Conservation (phyloP, 2,888 invertebrate species). For the Agonopterix heracliana region DNA sequence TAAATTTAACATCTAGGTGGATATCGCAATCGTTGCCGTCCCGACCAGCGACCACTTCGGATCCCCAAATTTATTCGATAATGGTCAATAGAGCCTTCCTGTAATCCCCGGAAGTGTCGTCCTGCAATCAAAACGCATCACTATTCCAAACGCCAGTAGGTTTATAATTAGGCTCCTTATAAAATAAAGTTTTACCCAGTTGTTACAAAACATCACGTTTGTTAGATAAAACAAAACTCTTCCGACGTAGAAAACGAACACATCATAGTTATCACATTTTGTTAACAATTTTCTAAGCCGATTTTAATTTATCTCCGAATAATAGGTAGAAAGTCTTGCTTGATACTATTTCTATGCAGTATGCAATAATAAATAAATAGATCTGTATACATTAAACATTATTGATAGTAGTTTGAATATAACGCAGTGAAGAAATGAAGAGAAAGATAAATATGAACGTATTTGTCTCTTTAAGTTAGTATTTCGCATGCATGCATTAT, state of each 20-base stretch:
- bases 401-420: not conserved
- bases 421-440: not conserved
- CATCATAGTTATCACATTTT: not conserved
- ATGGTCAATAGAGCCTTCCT: conserved; percentile 91
- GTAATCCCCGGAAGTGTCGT: conserved; percentile 95
- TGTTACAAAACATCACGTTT: not conserved
- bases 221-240: conserved; percentile 16
- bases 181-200: not conserved
- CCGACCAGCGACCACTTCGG: conserved; percentile 33
- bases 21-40: conserved; percentile 36
- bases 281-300: not conserved
- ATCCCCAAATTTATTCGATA: conserved; percentile 76
- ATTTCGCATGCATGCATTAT: conserved; percentile 4
- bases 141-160: conserved; percentile 42
- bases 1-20: conserved; percentile 50
- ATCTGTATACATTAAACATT: conserved; percentile 4
- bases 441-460: not conserved
- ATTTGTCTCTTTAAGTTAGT: not conserved
- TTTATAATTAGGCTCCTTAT: conserved; percentile 4
- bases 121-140: conserved; percentile 80
- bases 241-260: not conserved
- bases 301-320: not conserved
- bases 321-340: not conserved
- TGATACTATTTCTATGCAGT: not conserved
- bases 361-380: conserved; percentile 1